Evolutionary conservation across 2,113 vertebrate genomes (phyloP).

Genomic region (Chiloscyllium plagiosum): DNA sequence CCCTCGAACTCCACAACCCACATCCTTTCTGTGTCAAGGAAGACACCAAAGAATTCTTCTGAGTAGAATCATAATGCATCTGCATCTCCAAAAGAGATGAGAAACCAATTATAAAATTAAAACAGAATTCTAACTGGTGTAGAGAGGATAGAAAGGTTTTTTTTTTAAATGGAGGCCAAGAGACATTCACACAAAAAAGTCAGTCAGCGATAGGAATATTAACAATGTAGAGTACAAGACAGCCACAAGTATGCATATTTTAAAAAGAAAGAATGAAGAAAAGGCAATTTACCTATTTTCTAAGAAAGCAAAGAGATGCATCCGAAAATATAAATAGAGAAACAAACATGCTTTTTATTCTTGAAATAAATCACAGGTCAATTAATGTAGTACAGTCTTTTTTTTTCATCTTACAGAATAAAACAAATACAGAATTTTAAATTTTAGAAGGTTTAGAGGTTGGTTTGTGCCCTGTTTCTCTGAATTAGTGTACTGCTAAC

Average conservation of each 20-base stretch:
- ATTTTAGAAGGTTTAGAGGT: neutral
- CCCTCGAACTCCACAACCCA: neutral
- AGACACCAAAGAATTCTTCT: neutral
- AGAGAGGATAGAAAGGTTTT: neutral
- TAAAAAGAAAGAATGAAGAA: neutral
- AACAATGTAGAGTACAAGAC: neutral
- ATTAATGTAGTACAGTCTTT: neutral
- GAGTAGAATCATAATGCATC: neutral
- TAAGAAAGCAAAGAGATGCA: neutral
- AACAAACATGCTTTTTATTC: neutral
- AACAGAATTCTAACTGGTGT: neutral
- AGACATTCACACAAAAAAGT: neutral
- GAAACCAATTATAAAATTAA: neutral
- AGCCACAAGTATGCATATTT: neutral
- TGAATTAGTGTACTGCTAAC: neutral
- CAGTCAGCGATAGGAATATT: neutral
- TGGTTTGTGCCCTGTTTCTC: neutral
- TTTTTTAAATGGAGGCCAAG: neutral
- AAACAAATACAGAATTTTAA: neutral
- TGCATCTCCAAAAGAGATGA: neutral
- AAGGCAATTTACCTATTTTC: neutral
- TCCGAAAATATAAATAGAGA: neutral
- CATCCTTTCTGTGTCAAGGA: neutral
- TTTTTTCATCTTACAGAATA: neutral
- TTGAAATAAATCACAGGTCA: neutral